Percentiles rank a stretch among this genome's conserved stretches.
Evolutionary conservation across 2,113 vertebrate species (phyloP).

Genomic region (Martes martes): DNA sequence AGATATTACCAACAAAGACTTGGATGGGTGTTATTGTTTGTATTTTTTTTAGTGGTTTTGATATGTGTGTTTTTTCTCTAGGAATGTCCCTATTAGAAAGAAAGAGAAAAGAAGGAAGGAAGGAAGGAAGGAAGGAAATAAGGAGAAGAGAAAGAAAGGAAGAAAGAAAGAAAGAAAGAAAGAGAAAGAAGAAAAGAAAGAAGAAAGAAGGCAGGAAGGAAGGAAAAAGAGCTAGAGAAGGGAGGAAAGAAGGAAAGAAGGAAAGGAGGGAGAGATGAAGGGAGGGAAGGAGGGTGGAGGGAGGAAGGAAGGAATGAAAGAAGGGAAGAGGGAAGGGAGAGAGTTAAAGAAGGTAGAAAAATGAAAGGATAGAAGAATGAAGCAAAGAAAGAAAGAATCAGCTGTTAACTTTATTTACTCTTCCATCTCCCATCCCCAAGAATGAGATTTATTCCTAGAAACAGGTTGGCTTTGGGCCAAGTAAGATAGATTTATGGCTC

Average conservation of each 20-base stretch:
- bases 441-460: neutral
- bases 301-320: too few relatives aligned
- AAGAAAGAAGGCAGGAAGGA: too few relatives aligned
- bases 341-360: neutral
- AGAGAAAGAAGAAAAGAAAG: neutral
- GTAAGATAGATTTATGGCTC: neutral
- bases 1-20: neutral
- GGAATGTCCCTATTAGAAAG: too few relatives aligned
- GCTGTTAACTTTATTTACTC: neutral
- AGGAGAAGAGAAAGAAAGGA: too few relatives aligned
- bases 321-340: neutral
- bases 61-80: too few relatives aligned
- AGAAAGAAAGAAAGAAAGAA: neutral
- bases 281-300: neutral
- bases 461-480: neutral
- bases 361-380: neutral
- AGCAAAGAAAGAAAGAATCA: neutral
- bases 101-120: too few relatives aligned
- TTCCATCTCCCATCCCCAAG: neutral
- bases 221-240: neutral
- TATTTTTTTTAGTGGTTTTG: neutral
- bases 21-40: neutral
- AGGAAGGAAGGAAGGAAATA: too few relatives aligned
- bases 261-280: neutral
- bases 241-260: too few relatives aligned